Percentiles rank a stretch among this genome's conserved stretches.
Conservation (phyloP, 2,797 vertebrate species). For the Phrynocephalus vlangalii region DNA sequence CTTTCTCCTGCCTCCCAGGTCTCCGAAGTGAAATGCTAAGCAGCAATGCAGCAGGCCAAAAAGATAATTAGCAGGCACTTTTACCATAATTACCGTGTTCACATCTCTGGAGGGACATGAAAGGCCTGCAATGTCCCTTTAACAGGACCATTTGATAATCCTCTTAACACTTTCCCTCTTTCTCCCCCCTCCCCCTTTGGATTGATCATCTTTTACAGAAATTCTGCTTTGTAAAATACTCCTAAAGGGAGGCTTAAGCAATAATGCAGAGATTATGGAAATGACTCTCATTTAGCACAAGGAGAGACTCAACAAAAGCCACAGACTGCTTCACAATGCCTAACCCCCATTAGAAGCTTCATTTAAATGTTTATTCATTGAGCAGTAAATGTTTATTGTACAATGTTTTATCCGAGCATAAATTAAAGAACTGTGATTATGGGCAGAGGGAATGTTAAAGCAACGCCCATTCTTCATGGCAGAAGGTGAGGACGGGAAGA, state of each 20-base stretch:
- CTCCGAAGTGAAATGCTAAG: slow-evolving; percentile 52
- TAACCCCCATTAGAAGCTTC: slow-evolving; percentile 76
- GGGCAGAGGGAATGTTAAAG: slow-evolving; percentile 74
- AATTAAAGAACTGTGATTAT: slow-evolving; percentile 83
- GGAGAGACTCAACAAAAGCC: slow-evolving; percentile 76
- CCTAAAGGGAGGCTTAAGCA: slow-evolving; percentile 87
- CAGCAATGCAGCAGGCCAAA: slow-evolving; percentile 47
- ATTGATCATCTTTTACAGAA: slow-evolving; percentile 75
- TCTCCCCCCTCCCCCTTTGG: neutral
- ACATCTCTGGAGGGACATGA: slow-evolving; percentile 72
- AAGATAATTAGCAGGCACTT: slow-evolving; percentile 70
- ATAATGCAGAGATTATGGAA: slow-evolving; percentile 92
- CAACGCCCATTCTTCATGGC: slow-evolving; percentile 73
- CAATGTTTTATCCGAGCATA: slow-evolving; percentile 81
- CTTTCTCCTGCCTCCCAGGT: slow-evolving; percentile 64
- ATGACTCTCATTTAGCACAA: slow-evolving; percentile 88
- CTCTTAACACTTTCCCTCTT: slow-evolving; percentile 73
- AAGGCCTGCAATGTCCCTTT: slow-evolving; percentile 75
- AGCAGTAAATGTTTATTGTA: slow-evolving; percentile 80
- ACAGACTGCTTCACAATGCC: slow-evolving; percentile 72
- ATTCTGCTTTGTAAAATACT: slow-evolving; percentile 83
- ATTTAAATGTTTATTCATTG: slow-evolving; percentile 81
- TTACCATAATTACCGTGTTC: slow-evolving; percentile 69
- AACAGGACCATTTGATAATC: slow-evolving; percentile 79
- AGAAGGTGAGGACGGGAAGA: slow-evolving; percentile 71